Percentiles rank a stretch among this genome's conserved stretches.
These are phyloP conservation scores for Podarcis raffonei DNA, from an alignment of 2,113 vertebrate genomes.

Conservation along the genomic window DNA sequence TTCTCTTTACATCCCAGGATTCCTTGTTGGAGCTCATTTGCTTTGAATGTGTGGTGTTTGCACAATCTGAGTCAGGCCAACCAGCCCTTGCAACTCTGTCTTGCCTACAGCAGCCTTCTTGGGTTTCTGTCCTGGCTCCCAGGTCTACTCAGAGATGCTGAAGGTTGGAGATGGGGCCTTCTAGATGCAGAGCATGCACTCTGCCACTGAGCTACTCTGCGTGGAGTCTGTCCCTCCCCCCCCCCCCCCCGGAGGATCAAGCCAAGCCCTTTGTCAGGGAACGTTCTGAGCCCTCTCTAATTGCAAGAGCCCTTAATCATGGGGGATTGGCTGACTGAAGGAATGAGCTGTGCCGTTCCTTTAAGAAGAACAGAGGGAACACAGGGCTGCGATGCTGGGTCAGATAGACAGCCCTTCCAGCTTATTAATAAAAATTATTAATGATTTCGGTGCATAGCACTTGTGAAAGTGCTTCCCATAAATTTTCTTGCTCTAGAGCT, in stretches of 20 bases:
- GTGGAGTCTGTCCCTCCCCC: neutral
- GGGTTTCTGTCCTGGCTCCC: too few species aligned
- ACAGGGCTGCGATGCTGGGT: neutral
- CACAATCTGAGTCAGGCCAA: too few species aligned
- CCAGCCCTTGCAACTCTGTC: too few species aligned
- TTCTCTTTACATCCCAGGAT: too few species aligned
- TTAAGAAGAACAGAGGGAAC: neutral
- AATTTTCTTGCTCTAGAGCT: too few species aligned
- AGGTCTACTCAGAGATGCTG: too few species aligned
- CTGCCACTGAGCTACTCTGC: too few species aligned
- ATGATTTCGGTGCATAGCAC: neutral
- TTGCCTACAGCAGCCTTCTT: too few species aligned
- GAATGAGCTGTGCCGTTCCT: neutral
- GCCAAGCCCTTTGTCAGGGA: neutral
- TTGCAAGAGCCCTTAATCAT: neutral
- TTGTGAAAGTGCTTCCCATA: neutral
- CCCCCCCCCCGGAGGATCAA: neutral
- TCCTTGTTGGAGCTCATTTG: too few species aligned
- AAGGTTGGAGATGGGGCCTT: too few species aligned
- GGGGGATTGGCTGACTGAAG: neutral
- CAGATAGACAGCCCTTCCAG: neutral
- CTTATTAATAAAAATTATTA: neutral
- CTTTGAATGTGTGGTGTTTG: too few species aligned
- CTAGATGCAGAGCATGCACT: too few species aligned
- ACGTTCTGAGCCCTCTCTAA: neutral